These are phyloP conservation scores for Lutjanus argentimaculatus DNA, from an alignment of 2,797 vertebrate genomes.

Conservation along the genomic window DNA sequence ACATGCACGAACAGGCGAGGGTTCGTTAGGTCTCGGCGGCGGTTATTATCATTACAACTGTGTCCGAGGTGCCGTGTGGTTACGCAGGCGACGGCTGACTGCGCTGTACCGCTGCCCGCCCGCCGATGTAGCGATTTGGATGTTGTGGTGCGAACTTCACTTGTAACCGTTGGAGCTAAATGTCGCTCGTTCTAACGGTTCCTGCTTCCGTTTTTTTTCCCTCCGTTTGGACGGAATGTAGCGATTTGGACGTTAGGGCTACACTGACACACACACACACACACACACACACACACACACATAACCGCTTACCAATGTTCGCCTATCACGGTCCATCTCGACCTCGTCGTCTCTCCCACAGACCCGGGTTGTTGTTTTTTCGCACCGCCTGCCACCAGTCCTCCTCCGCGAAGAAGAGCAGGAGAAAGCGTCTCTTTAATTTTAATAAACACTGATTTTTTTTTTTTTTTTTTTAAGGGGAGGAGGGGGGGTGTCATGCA, in stretches of 20 bases:
- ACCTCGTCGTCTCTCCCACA: conserved; percentile 63
- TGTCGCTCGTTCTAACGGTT: conserved; percentile 51
- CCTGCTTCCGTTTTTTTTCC: conserved; percentile 13
- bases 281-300: conserved; percentile 2
- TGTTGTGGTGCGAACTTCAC: conserved; percentile 74
- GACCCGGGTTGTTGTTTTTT: conserved; percentile 60
- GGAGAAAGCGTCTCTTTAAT: conserved; percentile 40
- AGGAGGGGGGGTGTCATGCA: conserved; percentile 54
- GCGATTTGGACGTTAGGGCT: conserved; percentile 48
- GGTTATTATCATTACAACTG: conserved; percentile 59
- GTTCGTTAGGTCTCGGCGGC: conserved; percentile 49
- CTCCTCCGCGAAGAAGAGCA: conserved; percentile 50
- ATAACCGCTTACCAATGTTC: conserved; percentile 71
- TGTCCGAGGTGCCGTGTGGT: conserved; percentile 53
- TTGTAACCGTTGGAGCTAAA: conserved; percentile 67
- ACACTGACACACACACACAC: conserved; percentile 12
- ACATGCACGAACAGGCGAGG: conserved; percentile 17
- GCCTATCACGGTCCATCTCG: conserved; percentile 70
- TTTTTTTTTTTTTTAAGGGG: neutral
- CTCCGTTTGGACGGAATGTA: conserved; percentile 61
- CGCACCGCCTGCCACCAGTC: conserved; percentile 49
- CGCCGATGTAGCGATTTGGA: conserved; percentile 52
- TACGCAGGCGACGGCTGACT: conserved; percentile 53
- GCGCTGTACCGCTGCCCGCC: conserved; percentile 14
- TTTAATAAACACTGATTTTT: conserved; percentile 12